Base-by-base conservation (phyloP, 2,113 vertebrate species). In the Amblyopsis rosae region DNA sequence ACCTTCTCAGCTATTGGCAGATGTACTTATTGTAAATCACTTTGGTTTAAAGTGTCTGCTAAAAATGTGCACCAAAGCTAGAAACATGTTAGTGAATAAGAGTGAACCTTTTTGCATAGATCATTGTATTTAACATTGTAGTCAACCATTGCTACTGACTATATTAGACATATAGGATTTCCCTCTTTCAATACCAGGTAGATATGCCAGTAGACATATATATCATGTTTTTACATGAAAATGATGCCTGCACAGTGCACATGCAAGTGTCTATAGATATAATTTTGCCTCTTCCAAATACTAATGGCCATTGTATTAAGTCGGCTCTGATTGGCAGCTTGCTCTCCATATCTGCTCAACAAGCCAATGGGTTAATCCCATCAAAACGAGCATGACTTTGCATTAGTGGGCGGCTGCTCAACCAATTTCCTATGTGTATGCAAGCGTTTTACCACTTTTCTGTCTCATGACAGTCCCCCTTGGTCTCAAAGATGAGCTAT, bases 371-470 rank as follows among this genome's bases (percentile, higher is more conserved):
- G 54, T 65, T 83, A 84, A 83, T 85, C 80, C 75, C 81, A 65
- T 86, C 71, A 82, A 82, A 86, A 81, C 71, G 69, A 79, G 56
- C 64, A 73, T 63, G 57, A 80, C 56, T 80, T 70, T 80, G 76
- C 62, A 65, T 76, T 73, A 79, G 57, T 70, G 47, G 68, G 59
- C 54, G 53, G 64, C 69, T 71, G 72, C 68, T 80, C 68, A 72
- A 69, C 70, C 67, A 77, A 72, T 79, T 80, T 68, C 53, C 76
- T 80, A 59, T 64, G 55, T 58, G 73, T 64, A 77, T 68, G 59
- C 69, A 84, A 68, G 50, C 58, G 15, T 80, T 76, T 79, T 69
- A 63, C 74, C 68, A 58, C 58, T 65, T 66, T 72, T 76, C n/a
- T 8, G 9, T 53, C 63, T 75, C 61, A 69, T 71, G 54, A 63